phyloP scores from a whole-genome alignment of 2,888 invertebrate genomes.

The Cabera pusaria region DNA sequence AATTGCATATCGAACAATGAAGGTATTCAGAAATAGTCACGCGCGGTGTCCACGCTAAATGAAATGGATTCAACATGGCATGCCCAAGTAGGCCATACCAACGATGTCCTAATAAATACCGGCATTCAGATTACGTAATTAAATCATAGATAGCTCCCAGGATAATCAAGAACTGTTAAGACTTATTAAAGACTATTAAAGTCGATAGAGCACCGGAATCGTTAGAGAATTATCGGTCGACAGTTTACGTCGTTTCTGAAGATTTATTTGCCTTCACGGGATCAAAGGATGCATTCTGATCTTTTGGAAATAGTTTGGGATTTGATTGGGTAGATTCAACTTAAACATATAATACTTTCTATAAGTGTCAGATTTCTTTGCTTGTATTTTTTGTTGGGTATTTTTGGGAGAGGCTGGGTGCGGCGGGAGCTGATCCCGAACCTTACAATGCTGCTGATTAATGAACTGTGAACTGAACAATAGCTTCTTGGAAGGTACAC shows the following conservation, averaged over 20 bases:
- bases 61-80: slow-evolving; percentile 34
- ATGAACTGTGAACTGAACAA: slow-evolving; percentile 78
- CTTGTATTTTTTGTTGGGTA: slow-evolving; percentile 10
- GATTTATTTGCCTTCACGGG: slow-evolving; percentile 40
- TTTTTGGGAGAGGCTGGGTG: slow-evolving; percentile 43
- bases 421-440: slow-evolving; percentile 56
- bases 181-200: slow-evolving; percentile 38
- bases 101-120: slow-evolving; percentile 32
- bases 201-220: slow-evolving; percentile 25
- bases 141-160: slow-evolving; percentile 30
- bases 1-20: slow-evolving; percentile 32
- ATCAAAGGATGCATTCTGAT: slow-evolving; percentile 41
- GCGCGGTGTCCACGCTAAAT: slow-evolving; percentile 36
- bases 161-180: slow-evolving; percentile 31
- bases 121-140: slow-evolving; percentile 33
- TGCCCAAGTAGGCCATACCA: slow-evolving; percentile 37
- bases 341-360: slow-evolving; percentile 1
- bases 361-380: slow-evolving; percentile 16
- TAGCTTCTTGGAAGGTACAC: slow-evolving; percentile 45
- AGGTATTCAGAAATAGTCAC: slow-evolving; percentile 33
- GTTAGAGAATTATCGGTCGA: slow-evolving; percentile 28
- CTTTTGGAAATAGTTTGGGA: slow-evolving; percentile 12
- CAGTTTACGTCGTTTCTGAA: slow-evolving; percentile 28
- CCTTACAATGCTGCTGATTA: slow-evolving; percentile 65
- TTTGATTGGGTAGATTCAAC: slow-evolving; percentile 2